phyloP scores from a whole-genome alignment of 2,797 vertebrate species.

The Loriculus beryllinus region DNA sequence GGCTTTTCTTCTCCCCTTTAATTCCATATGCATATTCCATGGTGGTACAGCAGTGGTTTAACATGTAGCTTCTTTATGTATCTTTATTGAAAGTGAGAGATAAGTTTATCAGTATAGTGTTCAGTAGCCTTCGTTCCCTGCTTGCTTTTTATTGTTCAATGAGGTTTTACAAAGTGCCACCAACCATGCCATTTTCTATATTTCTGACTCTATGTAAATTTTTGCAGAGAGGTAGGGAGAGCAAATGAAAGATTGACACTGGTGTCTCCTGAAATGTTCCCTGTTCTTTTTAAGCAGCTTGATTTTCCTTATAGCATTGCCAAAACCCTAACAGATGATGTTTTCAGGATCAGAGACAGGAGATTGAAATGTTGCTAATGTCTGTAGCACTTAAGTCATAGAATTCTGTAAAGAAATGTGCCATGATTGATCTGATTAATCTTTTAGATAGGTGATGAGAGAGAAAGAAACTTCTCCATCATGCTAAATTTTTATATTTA shows the following conservation, averaged over 20 bases:
- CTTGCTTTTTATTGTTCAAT: slow-evolving; percentile 9
- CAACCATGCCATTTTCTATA: slow-evolving; percentile 2
- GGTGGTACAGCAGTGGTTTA: not conserved
- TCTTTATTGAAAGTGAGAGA: slow-evolving; percentile 18
- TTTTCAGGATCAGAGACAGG: slow-evolving; percentile 57
- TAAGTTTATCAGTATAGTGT: not conserved
- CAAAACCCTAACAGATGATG: slow-evolving; percentile 52
- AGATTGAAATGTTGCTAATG: slow-evolving; percentile 62
- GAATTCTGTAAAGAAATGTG: slow-evolving; percentile 54
- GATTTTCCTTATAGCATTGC: not conserved
- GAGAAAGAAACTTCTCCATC: slow-evolving; percentile 14
- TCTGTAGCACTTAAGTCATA: slow-evolving; percentile 52
- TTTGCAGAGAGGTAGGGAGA: slow-evolving; percentile 22
- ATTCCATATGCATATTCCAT: not conserved
- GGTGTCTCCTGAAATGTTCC: slow-evolving; percentile 38
- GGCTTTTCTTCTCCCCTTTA: slow-evolving; percentile 3
- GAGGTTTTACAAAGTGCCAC: slow-evolving; percentile 23
- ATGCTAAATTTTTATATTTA: not conserved
- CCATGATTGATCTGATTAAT: slow-evolving; percentile 55
- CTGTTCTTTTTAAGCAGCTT: not conserved
- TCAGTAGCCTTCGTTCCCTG: not conserved
- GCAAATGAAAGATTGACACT: slow-evolving; percentile 34
- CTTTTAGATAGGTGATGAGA: slow-evolving; percentile 30
- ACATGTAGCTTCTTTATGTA: not conserved
- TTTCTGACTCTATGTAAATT: slow-evolving; percentile 41